Percentiles rank a stretch among this genome's conserved stretches.
Evolutionary conservation across 2,113 vertebrate species (phyloP).

Genomic region (Lonchura striata): DNA sequence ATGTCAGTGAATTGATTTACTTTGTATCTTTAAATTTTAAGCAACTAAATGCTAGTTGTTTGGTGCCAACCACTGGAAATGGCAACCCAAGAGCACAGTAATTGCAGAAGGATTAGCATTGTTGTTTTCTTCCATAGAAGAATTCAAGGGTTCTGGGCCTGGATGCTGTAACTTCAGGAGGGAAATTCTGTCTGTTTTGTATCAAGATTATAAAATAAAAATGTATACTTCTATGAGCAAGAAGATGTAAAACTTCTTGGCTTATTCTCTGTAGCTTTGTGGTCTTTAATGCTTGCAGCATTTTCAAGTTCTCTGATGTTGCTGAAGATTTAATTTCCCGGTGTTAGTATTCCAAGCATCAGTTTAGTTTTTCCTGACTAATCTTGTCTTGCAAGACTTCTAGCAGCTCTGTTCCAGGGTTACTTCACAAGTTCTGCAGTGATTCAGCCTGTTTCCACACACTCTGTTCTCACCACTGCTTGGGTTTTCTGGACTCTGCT

Average conservation of each 20-base stretch:
- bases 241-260: neutral
- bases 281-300: neutral
- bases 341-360: neutral
- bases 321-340: neutral
- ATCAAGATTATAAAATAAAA: neutral
- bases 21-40: neutral
- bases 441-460: neutral
- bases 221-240: neutral
- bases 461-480: neutral
- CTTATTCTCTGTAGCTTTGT: neutral
- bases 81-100: neutral
- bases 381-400: neutral
- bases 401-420: neutral
- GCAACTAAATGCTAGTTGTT: neutral
- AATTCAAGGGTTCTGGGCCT: neutral
- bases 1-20: neutral
- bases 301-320: neutral
- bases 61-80: neutral
- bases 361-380: conserved; percentile 5
- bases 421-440: neutral
- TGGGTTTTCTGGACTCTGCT: neutral
- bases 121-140: neutral
- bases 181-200: neutral
- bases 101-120: neutral
- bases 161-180: neutral